Evolutionary conservation across 2,888 invertebrate genomes (phyloP).

Genomic region (Heliothis peltigera): DNA sequence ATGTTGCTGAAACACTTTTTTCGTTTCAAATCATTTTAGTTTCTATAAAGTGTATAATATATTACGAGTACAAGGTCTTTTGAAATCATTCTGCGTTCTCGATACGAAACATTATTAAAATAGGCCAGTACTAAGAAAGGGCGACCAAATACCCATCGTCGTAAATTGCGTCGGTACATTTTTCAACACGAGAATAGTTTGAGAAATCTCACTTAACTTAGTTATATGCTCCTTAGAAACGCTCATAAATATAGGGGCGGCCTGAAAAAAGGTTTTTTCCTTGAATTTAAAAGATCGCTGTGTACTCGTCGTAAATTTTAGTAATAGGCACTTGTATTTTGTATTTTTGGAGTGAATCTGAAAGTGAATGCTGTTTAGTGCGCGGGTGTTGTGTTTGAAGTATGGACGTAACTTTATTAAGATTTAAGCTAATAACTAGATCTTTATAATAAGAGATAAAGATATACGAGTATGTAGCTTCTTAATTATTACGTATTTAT

Average conservation of each 20-base stretch:
- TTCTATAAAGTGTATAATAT: no score
- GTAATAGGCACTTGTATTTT: conserved; percentile 59
- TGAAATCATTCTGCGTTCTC: conserved; percentile 4
- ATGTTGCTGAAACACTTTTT: no score
- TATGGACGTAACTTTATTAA: background rate
- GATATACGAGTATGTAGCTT: no score
- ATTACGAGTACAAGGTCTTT: background rate
- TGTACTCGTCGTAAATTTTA: conserved; percentile 76
- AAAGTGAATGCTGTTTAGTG: conserved; percentile 41
- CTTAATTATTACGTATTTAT: no score
- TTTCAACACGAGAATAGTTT: conserved; percentile 54
- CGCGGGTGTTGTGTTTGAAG: conserved; percentile 26
- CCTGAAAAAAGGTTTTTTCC: conserved; percentile 74
- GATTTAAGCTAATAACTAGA: background rate
- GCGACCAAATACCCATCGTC: conserved; percentile 48
- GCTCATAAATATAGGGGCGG: conserved; percentile 62
- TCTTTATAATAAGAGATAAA: no score
- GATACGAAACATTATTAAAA: conserved; percentile 43
- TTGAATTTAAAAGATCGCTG: conserved; percentile 73
- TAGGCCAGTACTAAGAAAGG: conserved; percentile 22
- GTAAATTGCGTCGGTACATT: conserved; percentile 58
- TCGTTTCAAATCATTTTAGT: no score
- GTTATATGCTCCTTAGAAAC: conserved; percentile 66
- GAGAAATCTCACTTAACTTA: conserved; percentile 72
- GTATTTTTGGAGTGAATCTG: conserved; percentile 60